These are phyloP conservation scores for Himalopsyche japonica DNA, from an alignment of 2,888 invertebrate species.

Conservation along the genomic window DNA sequence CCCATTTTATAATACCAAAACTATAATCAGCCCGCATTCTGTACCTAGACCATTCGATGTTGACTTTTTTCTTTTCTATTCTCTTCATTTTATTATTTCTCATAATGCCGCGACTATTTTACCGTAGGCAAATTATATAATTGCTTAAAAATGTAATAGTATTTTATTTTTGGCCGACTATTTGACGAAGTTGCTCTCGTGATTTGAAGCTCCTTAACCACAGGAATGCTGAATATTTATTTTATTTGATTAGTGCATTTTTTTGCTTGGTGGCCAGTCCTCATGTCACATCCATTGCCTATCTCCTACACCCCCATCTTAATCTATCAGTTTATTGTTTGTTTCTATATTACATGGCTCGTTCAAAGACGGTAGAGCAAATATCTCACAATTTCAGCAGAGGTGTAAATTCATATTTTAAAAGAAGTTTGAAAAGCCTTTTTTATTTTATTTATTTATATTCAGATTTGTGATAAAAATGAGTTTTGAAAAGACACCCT, in stretches of 20 bases:
- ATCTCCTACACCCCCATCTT: not conserved
- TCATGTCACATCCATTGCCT: not conserved
- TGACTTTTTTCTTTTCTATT: not conserved
- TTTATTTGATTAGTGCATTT: slow-evolving; percentile 1
- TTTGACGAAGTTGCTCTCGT: not conserved
- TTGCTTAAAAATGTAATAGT: not conserved
- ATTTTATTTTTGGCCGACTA: not conserved
- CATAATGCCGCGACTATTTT: not conserved
- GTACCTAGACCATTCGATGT: not conserved
- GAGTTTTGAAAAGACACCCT: too few species aligned
- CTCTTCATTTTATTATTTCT: not conserved
- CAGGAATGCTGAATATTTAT: not conserved
- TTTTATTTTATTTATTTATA: too few species aligned
- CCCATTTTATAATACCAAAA: not conserved
- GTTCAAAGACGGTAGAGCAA: too few species aligned
- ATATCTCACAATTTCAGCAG: too few species aligned
- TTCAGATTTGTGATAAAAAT: too few species aligned
- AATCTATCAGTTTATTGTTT: not conserved
- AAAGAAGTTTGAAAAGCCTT: too few species aligned
- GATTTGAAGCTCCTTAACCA: not conserved
- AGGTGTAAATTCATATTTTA: too few species aligned
- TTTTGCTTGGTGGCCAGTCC: slow-evolving; percentile 21
- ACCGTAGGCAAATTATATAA: not conserved
- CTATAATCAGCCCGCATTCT: not conserved
- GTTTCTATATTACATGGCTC: not conserved